phyloP scores from a whole-genome alignment of 2,888 invertebrate genomes.

The Bhutanitis thaidina region DNA sequence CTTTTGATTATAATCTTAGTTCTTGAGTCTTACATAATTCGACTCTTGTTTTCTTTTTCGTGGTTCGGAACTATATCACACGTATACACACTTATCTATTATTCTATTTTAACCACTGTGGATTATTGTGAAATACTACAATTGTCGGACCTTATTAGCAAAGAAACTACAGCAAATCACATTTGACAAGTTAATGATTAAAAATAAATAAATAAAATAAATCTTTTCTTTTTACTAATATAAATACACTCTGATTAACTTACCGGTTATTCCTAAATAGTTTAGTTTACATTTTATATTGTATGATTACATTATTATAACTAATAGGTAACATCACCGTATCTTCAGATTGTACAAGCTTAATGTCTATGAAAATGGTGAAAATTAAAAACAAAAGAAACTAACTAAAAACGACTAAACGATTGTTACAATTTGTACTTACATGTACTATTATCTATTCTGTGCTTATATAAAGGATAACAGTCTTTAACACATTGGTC shows the following conservation, averaged over 20 bases:
- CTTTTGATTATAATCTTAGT: constrained; percentile 17
- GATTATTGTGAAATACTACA: constrained; percentile 1
- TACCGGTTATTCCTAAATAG: constrained; percentile 25
- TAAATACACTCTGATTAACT: constrained; percentile 62
- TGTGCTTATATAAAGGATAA: constrained; percentile 55
- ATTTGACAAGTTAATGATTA: constrained; percentile 22
- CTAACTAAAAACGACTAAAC: neutral
- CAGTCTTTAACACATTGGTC: constrained; percentile 75
- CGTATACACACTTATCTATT: constrained; percentile 4
- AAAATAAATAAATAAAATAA: constrained; percentile 58
- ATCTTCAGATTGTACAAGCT: constrained; percentile 43
- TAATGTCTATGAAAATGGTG: constrained; percentile 21
- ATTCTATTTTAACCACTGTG: constrained; percentile 3
- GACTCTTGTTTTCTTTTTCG: neutral
- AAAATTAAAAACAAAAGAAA: constrained; percentile 21
- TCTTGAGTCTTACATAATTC: constrained; percentile 2
- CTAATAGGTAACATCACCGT: constrained; percentile 74
- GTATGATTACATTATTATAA: constrained; percentile 29
- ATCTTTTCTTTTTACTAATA: constrained; percentile 41
- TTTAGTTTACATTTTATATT: constrained; percentile 18
- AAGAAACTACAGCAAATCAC: constrained; percentile 18
- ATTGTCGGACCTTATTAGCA: constrained; percentile 5
- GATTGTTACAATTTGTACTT: constrained; percentile 57
- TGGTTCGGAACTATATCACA: neutral
- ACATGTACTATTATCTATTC: no score